Evolutionary conservation across 2,113 vertebrate genomes (phyloP), one percentile per base, ranked within the genome.

Genomic region (Solea senegalensis): DNA sequence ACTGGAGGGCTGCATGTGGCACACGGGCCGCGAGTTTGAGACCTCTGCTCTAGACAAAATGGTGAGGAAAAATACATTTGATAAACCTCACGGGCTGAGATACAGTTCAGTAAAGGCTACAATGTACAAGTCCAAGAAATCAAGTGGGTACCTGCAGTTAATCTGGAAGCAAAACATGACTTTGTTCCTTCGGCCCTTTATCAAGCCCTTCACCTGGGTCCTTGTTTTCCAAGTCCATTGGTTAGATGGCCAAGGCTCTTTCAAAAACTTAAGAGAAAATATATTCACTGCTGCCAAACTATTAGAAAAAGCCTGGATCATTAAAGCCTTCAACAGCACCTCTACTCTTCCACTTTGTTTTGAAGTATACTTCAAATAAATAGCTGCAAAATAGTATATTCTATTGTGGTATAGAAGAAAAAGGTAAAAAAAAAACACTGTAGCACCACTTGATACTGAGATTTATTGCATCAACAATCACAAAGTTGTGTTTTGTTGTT

Each of bases 401-500:
- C 3, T 56, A 27, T n/a, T 52, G 51, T 40, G 11, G n/a, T 53
- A 7, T 34, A 14, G 5, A 57, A 43, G 55, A 40, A 34, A 28
- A 8, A 55, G 7, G 40, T 45, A 28, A 44, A 60, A 55, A 69
- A 21, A 21, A 21, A 21, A 21, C 21, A 1, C 39, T 44, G 40
- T 16, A n/a, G 53, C 3, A 66, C 12, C 56, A 46, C 28, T 56
- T 65, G 46, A 44, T 52, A 14, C 26, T 48, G 58, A 55, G n/a
- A 11, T n/a, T 8, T 45, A 13, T 41, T 21, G 52, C 7, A n/a
- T 51, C 39, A 54, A 62, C 15, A 65, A 54, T 72, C 51, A 66
- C 41, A 80, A 55, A 74, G 49, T 52, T 60, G 53, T 50, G 48
- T 63, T 21, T 21, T 44, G 11, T 54, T 68, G 34, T 34, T 5